Base-by-base conservation (phyloP, 2,888 invertebrate genomes). In the Heliconius cydno region DNA sequence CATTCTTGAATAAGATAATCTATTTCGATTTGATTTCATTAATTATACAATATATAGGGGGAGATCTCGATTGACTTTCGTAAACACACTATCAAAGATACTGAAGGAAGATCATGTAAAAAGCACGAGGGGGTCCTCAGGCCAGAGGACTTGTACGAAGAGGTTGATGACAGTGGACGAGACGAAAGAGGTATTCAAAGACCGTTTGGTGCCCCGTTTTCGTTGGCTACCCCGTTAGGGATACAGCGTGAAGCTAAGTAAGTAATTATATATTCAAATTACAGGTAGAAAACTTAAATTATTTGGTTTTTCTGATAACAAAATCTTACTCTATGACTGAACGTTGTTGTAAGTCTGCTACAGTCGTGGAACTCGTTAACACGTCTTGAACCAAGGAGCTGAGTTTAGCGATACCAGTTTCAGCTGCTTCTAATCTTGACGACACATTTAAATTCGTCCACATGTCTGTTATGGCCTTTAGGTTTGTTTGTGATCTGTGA, bases 361-460 rank as follows among this genome's bases (percentile, higher is more conserved):
- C 84, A 13, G 83, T 86, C 1, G 87, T 80, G 3, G 90, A 88
- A 76, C 94, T 94, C 63, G 88, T 89, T 22, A 96, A 95, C 22
- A 96, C 85, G 82, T 96, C 96, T 86, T 96, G 95, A 10, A 96
- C 90, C 83, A 96, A 91, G 0, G 95, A 95, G 75, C 96, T 96
- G n/a, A 96, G 88, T 87, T 96, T 97, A 28, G 92, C 90, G 74
- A 97, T 95, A 30, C 96, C 96, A 63, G 92, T 90, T 86, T 97
- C 97, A 9, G 95, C 94, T 0, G 96, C 96, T 72, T 97, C 96
- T 80, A 97, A 87, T 60, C 97, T 94, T 82, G 97, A 96, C 0
- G 95, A 95, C 0, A 97, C 92, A 83, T 96, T 96, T 78, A 97
- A 89, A 28, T 96, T 94, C 82, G 96, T 96, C 95, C 96, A 96